A percentile compares a stretch with the other conserved stretches of the same genome.
Evolutionary conservation across 2,113 vertebrate species (phyloP).

Genomic region (Mastomys natalensis): DNA sequence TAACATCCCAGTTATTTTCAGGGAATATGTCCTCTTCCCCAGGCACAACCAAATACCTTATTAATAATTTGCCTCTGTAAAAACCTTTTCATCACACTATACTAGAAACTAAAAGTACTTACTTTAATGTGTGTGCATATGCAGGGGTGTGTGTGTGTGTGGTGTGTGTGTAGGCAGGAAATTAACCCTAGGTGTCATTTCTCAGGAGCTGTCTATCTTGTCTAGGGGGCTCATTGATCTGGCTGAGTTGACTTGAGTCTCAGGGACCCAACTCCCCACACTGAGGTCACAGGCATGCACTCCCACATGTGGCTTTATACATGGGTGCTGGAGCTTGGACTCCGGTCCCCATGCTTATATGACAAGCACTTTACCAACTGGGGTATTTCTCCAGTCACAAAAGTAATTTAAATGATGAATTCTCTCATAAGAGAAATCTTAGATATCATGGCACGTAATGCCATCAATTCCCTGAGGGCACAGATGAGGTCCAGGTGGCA

Average conservation of each 20-base stretch:
- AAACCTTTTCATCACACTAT: background rate
- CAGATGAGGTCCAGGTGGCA: background rate
- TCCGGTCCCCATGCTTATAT: background rate
- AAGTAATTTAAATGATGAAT: background rate
- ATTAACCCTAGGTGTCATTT: background rate
- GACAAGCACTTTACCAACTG: background rate
- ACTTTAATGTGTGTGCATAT: background rate
- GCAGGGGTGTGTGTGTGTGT: background rate
- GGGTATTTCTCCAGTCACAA: background rate
- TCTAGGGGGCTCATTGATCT: background rate
- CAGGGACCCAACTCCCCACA: too few species aligned
- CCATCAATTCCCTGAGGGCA: background rate
- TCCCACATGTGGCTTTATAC: background rate
- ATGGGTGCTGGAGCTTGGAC: background rate
- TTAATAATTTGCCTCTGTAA: background rate
- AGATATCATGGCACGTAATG: background rate
- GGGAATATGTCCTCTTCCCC: background rate
- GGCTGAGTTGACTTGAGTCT: background rate
- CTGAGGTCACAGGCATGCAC: background rate
- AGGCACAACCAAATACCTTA: background rate
- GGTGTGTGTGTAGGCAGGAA: background rate
- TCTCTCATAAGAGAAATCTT: background rate
- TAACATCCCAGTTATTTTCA: conserved; percentile 11
- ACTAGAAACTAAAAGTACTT: background rate
- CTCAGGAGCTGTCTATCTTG: background rate